Conservation (phyloP, 2,797 vertebrate species). For the Brachymystax lenok region DNA sequence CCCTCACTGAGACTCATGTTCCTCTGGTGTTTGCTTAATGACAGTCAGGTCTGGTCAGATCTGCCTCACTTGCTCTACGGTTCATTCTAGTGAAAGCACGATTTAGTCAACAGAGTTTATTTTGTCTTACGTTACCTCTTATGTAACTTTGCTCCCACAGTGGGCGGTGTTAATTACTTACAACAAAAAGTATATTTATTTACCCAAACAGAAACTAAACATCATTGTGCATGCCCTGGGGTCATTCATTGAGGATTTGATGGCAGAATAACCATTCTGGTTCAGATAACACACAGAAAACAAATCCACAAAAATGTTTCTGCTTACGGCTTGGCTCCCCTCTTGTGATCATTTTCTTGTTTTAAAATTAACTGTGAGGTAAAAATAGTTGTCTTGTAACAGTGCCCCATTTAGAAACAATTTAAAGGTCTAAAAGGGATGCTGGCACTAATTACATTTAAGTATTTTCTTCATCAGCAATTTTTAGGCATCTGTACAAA, state of each 20-base stretch:
- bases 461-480: background rate
- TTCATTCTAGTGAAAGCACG: slow-evolving; percentile 32
- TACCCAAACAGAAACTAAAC: slow-evolving; percentile 54
- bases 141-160: slow-evolving; percentile 63
- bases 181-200: slow-evolving; percentile 47
- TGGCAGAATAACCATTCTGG: slow-evolving; percentile 42
- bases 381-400: slow-evolving; percentile 25
- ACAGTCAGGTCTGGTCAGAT: slow-evolving; percentile 35
- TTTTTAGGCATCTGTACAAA: background rate
- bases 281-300: slow-evolving; percentile 37
- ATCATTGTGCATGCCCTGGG: slow-evolving; percentile 47
- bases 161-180: slow-evolving; percentile 69
- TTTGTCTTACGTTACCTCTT: slow-evolving; percentile 41
- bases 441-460: background rate
- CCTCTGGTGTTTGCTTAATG: slow-evolving; percentile 54
- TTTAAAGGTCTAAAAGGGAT: slow-evolving; percentile 14
- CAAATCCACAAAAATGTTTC: slow-evolving; percentile 26
- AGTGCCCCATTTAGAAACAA: slow-evolving; percentile 34
- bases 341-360: slow-evolving; percentile 33
- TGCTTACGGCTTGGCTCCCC: slow-evolving; percentile 28
- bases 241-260: slow-evolving; percentile 64
- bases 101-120: slow-evolving; percentile 41
- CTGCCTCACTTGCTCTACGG: slow-evolving; percentile 10
- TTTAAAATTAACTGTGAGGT: slow-evolving; percentile 29
- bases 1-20: slow-evolving; percentile 41